Conservation (phyloP, 2,797 vertebrate species). For the Oophaga sylvatica region DNA sequence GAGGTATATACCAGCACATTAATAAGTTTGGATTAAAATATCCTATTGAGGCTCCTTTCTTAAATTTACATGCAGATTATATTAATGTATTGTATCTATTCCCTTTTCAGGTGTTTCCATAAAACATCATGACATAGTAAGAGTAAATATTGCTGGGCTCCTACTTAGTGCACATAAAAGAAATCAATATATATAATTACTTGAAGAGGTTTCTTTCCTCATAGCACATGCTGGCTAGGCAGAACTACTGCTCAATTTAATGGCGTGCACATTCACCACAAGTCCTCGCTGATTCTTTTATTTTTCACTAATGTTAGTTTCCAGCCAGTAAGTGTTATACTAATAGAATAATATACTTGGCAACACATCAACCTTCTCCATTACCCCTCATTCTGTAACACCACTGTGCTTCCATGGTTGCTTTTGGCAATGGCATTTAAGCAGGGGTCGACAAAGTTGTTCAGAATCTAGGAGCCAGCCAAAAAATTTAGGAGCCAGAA, state of each 20-base stretch:
- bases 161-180: not conserved
- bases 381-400: no score
- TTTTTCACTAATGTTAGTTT: conserved; percentile 25
- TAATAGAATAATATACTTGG: no score
- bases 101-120: not conserved
- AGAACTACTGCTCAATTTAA: conserved; percentile 11
- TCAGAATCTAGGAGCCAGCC: no score
- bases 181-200: conserved; percentile 33
- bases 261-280: not conserved
- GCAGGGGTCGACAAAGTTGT: no score
- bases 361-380: no score
- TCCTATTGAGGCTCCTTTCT: not conserved
- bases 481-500: no score
- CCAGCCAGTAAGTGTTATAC: no score
- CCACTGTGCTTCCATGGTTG: no score
- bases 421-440: no score
- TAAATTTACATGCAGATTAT: not conserved
- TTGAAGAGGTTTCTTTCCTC: conserved; percentile 1
- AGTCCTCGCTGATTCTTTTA: not conserved
- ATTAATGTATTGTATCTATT: not conserved
- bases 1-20: not conserved
- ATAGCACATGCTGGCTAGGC: conserved; percentile 10
- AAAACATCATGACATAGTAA: not conserved
- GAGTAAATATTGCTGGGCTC: not conserved
- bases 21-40: not conserved